These are phyloP conservation scores for Ochotona curzoniae DNA, from an alignment of 2,113 vertebrate species.

Conservation along the genomic window DNA sequence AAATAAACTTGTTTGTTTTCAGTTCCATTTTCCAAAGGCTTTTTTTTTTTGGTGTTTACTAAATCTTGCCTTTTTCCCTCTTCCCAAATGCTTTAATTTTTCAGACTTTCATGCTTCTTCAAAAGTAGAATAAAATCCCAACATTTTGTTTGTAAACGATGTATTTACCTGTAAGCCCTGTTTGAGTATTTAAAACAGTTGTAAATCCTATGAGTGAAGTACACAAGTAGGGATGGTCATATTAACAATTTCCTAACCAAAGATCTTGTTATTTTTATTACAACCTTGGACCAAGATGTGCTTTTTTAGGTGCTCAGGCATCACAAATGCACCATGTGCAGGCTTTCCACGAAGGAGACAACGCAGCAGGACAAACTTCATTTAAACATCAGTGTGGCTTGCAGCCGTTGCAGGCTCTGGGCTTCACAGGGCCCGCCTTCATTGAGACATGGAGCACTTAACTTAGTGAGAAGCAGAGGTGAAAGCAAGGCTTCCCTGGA, in stretches of 20 bases:
- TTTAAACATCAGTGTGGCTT: not conserved
- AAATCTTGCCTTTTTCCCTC: slow-evolving; percentile 72
- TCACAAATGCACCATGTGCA: too few relatives aligned
- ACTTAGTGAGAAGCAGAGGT: slow-evolving; percentile 58
- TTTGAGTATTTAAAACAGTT: not conserved
- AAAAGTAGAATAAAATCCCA: slow-evolving; percentile 24
- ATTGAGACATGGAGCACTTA: slow-evolving; percentile 65
- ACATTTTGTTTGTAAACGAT: not conserved
- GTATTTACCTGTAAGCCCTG: not conserved
- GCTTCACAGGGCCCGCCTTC: not conserved
- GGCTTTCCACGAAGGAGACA: not conserved
- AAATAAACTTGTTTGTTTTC: too few relatives aligned
- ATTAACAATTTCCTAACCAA: not conserved
- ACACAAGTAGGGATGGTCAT: accelerated
- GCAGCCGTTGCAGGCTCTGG: not conserved
- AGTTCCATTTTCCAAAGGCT: too few relatives aligned
- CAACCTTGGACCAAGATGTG: not conserved
- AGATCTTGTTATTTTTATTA: not conserved
- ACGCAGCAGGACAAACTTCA: not conserved
- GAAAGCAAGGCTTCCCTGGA: slow-evolving; percentile 50
- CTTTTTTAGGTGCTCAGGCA: not conserved
- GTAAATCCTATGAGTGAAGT: not conserved
- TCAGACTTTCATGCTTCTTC: slow-evolving; percentile 61
- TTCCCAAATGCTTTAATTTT: slow-evolving; percentile 67
- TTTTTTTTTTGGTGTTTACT: slow-evolving; percentile 43